Base-by-base conservation (phyloP, 1,140 invertebrate species). In the Vanessa tameamea region DNA sequence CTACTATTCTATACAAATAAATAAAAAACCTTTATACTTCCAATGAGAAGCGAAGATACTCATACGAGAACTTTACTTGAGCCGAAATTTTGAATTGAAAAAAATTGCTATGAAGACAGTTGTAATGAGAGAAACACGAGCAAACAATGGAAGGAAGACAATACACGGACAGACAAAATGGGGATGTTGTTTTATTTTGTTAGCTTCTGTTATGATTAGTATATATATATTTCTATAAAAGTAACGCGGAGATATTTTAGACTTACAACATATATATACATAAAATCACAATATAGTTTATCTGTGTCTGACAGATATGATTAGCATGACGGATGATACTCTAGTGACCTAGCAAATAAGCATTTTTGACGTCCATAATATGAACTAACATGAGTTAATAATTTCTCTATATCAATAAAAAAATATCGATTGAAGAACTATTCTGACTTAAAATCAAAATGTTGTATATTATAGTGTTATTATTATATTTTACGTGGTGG, bases 151-250 rank as follows among this genome's bases (percentile, higher is more conserved):
- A 2, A 26, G 69, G 20, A 14, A 65, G 43, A 70, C 69, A 70
- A 63, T 70, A 59, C 64, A 57, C 69, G 31, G 16, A 59, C 59
- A 71, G 69, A 71, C 69, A 48, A 23, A 64, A 71, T 43, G 61
- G 48, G 8, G 12, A 43, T 20, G 47, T 71, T 64, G 47, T 63
- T 71, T 64, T 71, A 71, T 71, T 71, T 71, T 71, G 69, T 71
- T 71, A 71, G 66, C 37, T 50, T 47, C 31, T 69, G 13, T 51
- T 37, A 37, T 64, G 69, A 71, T 51, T 66, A 26, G 47, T 51
- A 43, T 15, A 31, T 15, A 31, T 31, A 31, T 31, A 61, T 61
- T 13, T 14, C 57, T 61, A 26, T 57, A 11, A 57, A 23, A 5
- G 20, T 15, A 13, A 15, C 13, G 13, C 15, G 48, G 13, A 50